A percentile compares a stretch with the other conserved stretches of the same genome.
Evolutionary conservation across 1,140 invertebrate genomes (phyloP).

Genomic region (Myzus persicae): DNA sequence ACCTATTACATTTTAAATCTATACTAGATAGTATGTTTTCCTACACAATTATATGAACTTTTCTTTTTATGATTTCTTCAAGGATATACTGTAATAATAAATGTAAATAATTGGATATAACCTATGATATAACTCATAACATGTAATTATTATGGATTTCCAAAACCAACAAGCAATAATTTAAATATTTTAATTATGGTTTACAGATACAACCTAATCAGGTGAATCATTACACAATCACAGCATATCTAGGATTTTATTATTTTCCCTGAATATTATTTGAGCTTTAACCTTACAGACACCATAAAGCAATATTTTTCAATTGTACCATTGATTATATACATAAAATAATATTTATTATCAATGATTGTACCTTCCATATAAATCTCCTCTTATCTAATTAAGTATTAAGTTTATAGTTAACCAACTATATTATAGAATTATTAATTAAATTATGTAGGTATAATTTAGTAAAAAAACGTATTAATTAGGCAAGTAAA

Average conservation of each 20-base stretch:
- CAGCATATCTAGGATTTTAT: neutral
- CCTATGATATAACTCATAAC: neutral
- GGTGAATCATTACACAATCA: conserved; percentile 6
- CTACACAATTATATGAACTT: neutral
- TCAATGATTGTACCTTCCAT: no score
- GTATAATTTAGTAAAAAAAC: neutral
- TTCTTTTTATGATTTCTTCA: neutral
- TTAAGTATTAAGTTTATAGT: neutral
- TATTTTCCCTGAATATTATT: neutral
- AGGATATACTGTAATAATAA: conserved; percentile 2
- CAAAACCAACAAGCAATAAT: conserved; percentile 4
- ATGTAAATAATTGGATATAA: neutral
- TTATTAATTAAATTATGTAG: neutral
- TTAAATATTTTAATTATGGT: conserved; percentile 42
- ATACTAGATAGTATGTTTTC: neutral
- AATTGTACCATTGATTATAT: neutral
- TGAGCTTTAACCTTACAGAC: neutral
- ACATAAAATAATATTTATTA: no score
- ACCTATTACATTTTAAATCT: neutral
- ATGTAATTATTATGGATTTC: conserved; percentile 25
- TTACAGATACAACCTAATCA: conserved; percentile 9
- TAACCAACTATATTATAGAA: neutral
- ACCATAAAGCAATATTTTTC: neutral
- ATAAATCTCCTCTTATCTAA: neutral
- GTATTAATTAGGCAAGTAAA: neutral